A percentile compares a stretch with the other conserved stretches of the same genome.
Conservation (phyloP, 2,113 vertebrate species). For the Vanacampus margaritifer region DNA sequence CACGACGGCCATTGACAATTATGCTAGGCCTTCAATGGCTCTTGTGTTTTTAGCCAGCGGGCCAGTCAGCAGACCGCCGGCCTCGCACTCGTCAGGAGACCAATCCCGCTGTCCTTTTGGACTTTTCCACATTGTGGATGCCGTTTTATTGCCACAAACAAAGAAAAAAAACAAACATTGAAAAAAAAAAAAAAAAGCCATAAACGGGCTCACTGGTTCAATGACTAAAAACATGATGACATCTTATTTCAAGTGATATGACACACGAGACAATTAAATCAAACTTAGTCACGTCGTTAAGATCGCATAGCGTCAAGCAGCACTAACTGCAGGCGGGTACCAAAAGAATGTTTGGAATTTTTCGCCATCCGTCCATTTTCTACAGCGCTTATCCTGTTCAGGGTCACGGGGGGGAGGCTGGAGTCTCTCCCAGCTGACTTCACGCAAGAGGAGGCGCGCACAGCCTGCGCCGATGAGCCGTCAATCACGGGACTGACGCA, state of each 20-base stretch:
- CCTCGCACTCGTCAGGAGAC: background rate
- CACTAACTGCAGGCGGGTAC: background rate
- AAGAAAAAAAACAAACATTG: no score
- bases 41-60: slow-evolving; percentile 33
- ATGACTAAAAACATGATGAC: no score
- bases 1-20: slow-evolving; percentile 22
- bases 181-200: no score
- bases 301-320: background rate
- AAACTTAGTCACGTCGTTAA: no score
- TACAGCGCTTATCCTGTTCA: background rate
- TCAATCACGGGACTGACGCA: background rate
- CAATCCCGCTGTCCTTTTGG: background rate
- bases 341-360: slow-evolving; percentile 6
- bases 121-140: background rate
- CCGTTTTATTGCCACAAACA: background rate
- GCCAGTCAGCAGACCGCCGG: slow-evolving; percentile 27
- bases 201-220: no score
- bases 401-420: background rate
- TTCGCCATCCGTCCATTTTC: slow-evolving; percentile 3
- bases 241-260: no score
- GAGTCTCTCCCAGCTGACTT: background rate
- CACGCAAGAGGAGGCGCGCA: background rate
- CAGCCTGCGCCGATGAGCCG: background rate
- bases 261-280: no score
- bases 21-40: slow-evolving; percentile 32